These are phyloP conservation scores for Lindbergichthys nudifrons DNA, from an alignment of 2,797 vertebrate genomes.

Conservation along the genomic window DNA sequence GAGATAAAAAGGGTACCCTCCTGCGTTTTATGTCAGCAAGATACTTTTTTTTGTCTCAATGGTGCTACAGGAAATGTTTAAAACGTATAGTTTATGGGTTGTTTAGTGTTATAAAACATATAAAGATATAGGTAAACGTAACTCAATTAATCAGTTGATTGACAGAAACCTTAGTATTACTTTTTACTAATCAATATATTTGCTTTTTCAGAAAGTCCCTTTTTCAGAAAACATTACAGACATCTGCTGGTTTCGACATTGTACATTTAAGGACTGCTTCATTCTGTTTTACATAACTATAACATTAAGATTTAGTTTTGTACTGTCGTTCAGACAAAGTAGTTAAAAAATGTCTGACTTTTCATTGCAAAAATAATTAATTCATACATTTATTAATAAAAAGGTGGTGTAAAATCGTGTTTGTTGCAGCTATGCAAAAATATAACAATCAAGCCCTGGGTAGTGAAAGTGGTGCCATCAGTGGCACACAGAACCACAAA, in stretches of 20 bases:
- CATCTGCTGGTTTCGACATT: not conserved
- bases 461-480: not conserved
- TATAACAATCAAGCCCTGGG: not conserved
- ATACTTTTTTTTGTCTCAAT: too few species aligned
- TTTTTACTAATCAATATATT: too few species aligned
- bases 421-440: too few species aligned
- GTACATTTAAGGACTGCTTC: not conserved
- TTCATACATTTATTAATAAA: not conserved
- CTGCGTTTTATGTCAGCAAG: too few species aligned
- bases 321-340: not conserved
- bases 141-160: too few species aligned
- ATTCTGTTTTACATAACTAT: not conserved
- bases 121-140: too few species aligned
- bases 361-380: not conserved
- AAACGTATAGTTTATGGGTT: not conserved
- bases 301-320: not conserved
- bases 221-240: not conserved
- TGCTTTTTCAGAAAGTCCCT: too few species aligned
- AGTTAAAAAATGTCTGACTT: not conserved
- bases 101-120: too few species aligned
- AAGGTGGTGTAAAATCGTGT: not conserved
- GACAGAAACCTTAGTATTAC: too few species aligned
- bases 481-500: not conserved
- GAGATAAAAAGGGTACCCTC: too few species aligned
- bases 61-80: too few species aligned